Evolutionary conservation across 2,797 vertebrate genomes (phyloP), one percentile per base, ranked within the genome.

Genomic region (Sebastes kiyomatsui): DNA sequence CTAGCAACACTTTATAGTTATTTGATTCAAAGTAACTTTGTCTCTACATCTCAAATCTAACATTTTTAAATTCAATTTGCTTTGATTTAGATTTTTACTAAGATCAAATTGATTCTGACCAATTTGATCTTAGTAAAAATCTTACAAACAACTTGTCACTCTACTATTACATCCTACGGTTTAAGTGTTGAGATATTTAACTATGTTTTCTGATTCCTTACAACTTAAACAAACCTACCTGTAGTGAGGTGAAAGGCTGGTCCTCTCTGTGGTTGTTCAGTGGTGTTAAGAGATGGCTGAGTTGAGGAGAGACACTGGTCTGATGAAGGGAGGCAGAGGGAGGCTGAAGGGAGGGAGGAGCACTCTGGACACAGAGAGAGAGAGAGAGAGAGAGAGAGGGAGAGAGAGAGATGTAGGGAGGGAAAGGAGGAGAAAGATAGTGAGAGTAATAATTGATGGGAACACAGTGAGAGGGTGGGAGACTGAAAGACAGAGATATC

Each of bases 331-430:
- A 69, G 66, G 70, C 38, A 64, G 80, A 84, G 75, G 67, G 84
- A 83, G 81, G 73, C 77, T 85, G 70, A 81, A 69, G 30, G 77
- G 80, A 87, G 85, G 93, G 93, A 93, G 89, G 87, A 93, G 91
- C 49, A 52, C 49, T 80, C 73, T 54, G 78, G 74, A 69, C 65
- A 52, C 30, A 49, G 12, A 72, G 67, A 42, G 84, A 67, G 85
- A 72, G 71, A 42, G 84, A 67, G 85, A 70, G 72, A 72, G 72
- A 72, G 27, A 77, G 66, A 20, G 38, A 32, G 7, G 18, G 35
- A 72, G 68, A 46, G 85, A 67, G 86, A 68, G 73, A 73, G 54
- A 73, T 54, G 22, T 30, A 66, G 72, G 64, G 66, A 89, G 56
- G 67, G 67, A 64, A 11, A 42, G 60, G 60, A 59, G 59, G 69